Conservation (phyloP, 2,113 vertebrate species). For the Pleuronectes platessa region DNA sequence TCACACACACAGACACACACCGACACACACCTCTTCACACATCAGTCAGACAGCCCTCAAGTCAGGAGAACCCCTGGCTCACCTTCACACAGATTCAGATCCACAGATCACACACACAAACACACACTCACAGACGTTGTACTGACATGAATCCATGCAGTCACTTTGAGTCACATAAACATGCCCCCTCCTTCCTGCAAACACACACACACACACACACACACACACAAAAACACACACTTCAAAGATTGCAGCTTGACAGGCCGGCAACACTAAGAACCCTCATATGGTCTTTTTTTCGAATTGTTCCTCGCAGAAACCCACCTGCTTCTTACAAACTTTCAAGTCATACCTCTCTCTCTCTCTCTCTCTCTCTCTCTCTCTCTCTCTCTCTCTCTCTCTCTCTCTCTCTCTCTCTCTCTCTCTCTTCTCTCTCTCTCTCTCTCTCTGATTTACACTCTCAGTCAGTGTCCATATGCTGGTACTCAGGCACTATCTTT, state of each 20-base stretch:
- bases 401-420: conserved; percentile 36
- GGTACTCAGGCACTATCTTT: conserved; percentile 69
- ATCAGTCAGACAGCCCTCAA: conserved; percentile 81
- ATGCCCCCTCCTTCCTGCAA: conserved; percentile 62
- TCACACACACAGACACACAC: conserved; percentile 31
- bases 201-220: conserved; percentile 61
- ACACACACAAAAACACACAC: conserved; percentile 59
- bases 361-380: conserved; percentile 3
- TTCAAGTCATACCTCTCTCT: conserved; percentile 50
- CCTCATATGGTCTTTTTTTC: conserved; percentile 64
- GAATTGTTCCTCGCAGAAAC: conserved; percentile 46
- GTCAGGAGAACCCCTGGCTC: conserved; percentile 86
- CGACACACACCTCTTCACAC: conserved; percentile 59
- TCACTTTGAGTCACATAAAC: conserved; percentile 77
- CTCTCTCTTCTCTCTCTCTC: background rate
- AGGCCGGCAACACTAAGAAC: conserved; percentile 69
- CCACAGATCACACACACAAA: conserved; percentile 74
- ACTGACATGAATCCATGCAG: conserved; percentile 74
- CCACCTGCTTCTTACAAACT: conserved; percentile 75
- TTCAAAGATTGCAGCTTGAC: conserved; percentile 77
- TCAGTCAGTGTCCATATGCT: conserved; percentile 54
- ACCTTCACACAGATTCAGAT: conserved; percentile 85
- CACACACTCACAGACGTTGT: conserved; percentile 53
- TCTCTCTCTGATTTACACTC: conserved; percentile 38
- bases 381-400: background rate